phyloP scores from a whole-genome alignment of 37 sponge, comb jelly and placozoan genomes.

The Axinella damicornis region DNA sequence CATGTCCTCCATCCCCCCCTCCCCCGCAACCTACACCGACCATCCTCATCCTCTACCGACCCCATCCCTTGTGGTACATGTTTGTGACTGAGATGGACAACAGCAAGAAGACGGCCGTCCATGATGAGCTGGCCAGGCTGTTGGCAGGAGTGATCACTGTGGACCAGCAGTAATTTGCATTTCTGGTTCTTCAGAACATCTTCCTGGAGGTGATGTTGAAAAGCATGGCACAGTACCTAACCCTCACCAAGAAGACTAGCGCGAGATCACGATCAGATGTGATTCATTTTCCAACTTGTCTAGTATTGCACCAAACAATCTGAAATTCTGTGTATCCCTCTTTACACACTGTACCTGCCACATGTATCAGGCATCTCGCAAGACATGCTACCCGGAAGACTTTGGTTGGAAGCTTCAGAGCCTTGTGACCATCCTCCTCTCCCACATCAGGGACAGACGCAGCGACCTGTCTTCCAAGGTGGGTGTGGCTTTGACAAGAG shows the following conservation, averaged over 20 bases:
- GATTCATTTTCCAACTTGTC: too few relatives aligned
- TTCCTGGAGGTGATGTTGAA: constrained; percentile 96
- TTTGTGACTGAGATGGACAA: constrained; percentile 76
- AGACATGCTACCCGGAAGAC: constrained; percentile 73
- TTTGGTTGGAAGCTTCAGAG: constrained; percentile 80
- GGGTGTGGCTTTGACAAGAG: neutral
- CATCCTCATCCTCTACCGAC: too few relatives aligned
- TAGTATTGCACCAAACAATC: too few relatives aligned
- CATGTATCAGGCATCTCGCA: constrained; percentile 71
- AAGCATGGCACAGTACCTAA: constrained; percentile 90
- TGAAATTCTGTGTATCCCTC: too few relatives aligned
- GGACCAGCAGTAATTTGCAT: too few relatives aligned
- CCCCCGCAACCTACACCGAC: neutral
- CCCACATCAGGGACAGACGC: constrained; percentile 39
- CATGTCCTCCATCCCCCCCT: neutral
- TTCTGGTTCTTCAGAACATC: too few relatives aligned
- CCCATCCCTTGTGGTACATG: constrained; percentile 62
- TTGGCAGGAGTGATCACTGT: too few relatives aligned
- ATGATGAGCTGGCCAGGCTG: constrained; percentile 85
- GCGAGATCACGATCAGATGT: too few relatives aligned
- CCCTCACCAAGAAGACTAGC: constrained; percentile 24
- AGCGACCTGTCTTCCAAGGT: constrained; percentile 45
- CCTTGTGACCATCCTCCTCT: constrained; percentile 49
- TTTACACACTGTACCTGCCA: too few relatives aligned
- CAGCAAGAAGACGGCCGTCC: constrained; percentile 58